Evolutionary conservation across 2,113 vertebrate species (phyloP).

Genomic region (Burhinus bistriatus): DNA sequence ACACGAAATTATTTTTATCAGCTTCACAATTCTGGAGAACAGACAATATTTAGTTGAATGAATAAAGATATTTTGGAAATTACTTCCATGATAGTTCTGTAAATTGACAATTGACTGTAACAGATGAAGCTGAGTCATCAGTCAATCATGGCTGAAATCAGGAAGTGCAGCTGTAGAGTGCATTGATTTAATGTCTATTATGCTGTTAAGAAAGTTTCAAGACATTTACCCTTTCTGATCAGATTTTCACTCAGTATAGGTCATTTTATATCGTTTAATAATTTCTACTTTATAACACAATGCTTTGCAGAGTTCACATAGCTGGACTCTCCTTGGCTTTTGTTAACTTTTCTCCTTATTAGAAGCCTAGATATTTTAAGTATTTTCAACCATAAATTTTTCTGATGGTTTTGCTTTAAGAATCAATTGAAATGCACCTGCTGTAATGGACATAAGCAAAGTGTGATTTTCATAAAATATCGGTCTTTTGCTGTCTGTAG

Average conservation of each 20-base stretch:
- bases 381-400: not conserved
- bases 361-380: not conserved
- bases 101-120: not conserved
- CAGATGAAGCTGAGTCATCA: constrained; percentile 35
- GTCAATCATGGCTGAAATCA: not conserved
- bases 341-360: not conserved
- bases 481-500: not conserved
- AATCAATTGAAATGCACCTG: not conserved
- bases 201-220: not conserved
- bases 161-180: not conserved
- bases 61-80: constrained; percentile 14
- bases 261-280: not conserved
- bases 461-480: not conserved
- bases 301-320: not conserved
- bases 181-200: not conserved
- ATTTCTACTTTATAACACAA: not conserved
- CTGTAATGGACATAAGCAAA: not conserved
- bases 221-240: not conserved
- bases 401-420: not conserved
- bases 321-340: not conserved
- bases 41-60: not conserved
- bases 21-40: not conserved
- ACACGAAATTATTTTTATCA: not conserved
- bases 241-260: not conserved
- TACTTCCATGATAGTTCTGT: constrained; percentile 25